These are phyloP conservation scores for Dendroctonus ponderosae DNA, from an alignment of 1,140 invertebrate species.

Conservation along the genomic window DNA sequence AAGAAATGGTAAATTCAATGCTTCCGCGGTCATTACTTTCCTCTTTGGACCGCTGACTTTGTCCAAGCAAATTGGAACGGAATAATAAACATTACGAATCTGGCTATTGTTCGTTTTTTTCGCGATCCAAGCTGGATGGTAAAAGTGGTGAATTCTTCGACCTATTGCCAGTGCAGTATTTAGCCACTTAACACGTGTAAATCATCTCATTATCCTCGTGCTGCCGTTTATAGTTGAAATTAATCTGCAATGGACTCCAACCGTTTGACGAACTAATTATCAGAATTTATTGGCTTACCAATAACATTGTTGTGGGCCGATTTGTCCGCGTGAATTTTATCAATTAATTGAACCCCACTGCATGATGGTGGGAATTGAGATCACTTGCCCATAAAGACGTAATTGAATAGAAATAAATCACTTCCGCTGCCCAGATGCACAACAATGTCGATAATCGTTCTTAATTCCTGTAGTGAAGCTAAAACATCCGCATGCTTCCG, in stretches of 20 bases:
- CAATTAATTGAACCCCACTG: too few relatives aligned
- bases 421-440: too few relatives aligned
- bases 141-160: constrained; percentile 20
- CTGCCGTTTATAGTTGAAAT: constrained; percentile 30
- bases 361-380: too few relatives aligned
- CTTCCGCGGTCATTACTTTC: constrained; percentile 8
- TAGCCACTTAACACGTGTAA: constrained; percentile 34
- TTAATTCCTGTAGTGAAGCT: neutral
- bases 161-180: constrained; percentile 22
- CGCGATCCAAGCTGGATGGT: neutral
- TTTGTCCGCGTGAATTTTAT: neutral
- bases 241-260: constrained; percentile 29
- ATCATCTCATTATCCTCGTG: constrained; percentile 29
- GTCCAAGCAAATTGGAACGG: constrained; percentile 3
- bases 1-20: constrained; percentile 11
- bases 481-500: too few relatives aligned
- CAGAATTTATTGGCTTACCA: constrained; percentile 30
- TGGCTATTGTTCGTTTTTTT: neutral
- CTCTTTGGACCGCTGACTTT: constrained; percentile 3
- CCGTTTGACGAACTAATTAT: constrained; percentile 36
- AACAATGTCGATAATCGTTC: neutral
- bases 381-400: too few relatives aligned
- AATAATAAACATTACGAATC: neutral
- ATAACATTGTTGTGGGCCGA: constrained; percentile 16
- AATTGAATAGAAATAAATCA: too few relatives aligned